A percentile compares a stretch with the other conserved stretches of the same genome.
phyloP scores from a whole-genome alignment of 2,888 invertebrate genomes.

The Dynastes tityus region DNA sequence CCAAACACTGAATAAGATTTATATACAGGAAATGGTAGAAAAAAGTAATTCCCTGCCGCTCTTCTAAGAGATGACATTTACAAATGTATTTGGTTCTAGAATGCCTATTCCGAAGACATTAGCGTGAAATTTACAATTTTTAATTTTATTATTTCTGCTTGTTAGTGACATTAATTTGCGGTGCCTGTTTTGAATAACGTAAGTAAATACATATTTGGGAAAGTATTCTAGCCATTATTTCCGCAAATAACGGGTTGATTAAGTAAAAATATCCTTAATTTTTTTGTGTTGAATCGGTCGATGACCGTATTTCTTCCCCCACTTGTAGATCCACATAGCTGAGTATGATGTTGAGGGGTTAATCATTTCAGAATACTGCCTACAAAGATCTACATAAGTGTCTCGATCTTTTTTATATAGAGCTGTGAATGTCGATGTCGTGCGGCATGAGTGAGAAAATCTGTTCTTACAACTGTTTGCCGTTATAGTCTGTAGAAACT shows the following conservation, averaged over 20 bases:
- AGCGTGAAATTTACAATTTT: neutral
- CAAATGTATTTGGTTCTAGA: neutral
- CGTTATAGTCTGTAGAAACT: neutral
- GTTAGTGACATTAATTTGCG: neutral
- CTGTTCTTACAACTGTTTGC: conserved; percentile 35
- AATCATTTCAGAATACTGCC: conserved; percentile 30
- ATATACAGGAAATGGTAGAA: conserved; percentile 5
- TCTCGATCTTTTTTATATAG: conserved; percentile 24
- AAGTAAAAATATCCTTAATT: too few species aligned
- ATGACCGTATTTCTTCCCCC: conserved; percentile 22
- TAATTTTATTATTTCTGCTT: conserved; percentile 3
- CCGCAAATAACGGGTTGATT: too few species aligned
- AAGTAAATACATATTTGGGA: too few species aligned
- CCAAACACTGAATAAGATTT: neutral
- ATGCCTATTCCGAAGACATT: neutral
- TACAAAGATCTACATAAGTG: neutral
- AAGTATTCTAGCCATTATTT: too few species aligned
- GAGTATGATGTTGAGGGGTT: conserved; percentile 10
- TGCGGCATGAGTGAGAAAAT: conserved; percentile 23
- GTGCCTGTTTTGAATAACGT: neutral
- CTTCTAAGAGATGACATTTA: conserved; percentile 10
- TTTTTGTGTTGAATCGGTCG: conserved; percentile 19
- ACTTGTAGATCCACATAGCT: conserved; percentile 12
- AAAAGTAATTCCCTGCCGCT: neutral
- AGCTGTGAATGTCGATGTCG: conserved; percentile 34